phyloP scores from a whole-genome alignment of 2,888 invertebrate species.

The Eilema sororculum region DNA sequence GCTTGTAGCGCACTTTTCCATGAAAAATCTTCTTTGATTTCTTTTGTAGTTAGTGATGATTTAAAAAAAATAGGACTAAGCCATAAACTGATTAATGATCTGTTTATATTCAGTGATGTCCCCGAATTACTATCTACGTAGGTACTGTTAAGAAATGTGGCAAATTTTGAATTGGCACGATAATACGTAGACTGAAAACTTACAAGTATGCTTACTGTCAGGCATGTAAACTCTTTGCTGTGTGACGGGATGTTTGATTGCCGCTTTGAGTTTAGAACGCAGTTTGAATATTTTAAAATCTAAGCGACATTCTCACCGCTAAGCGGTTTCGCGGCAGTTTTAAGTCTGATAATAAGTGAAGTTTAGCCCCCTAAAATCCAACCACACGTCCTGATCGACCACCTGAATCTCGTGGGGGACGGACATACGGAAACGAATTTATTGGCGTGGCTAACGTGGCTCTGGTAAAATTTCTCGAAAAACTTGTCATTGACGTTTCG shows the following conservation, averaged over 20 bases:
- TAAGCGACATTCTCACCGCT: background rate
- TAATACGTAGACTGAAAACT: background rate
- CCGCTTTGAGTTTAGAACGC: conserved; percentile 1
- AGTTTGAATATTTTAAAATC: background rate
- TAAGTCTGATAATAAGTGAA: too few relatives aligned
- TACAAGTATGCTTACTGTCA: background rate
- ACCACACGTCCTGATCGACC: too few relatives aligned
- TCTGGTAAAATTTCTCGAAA: too few relatives aligned
- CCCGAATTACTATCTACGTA: background rate
- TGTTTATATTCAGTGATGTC: background rate
- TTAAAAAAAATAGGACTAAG: too few relatives aligned
- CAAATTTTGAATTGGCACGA: background rate
- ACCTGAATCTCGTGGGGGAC: too few relatives aligned
- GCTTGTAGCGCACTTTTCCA: background rate
- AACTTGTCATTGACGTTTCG: too few relatives aligned
- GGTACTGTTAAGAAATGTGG: background rate
- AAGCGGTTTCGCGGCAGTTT: background rate
- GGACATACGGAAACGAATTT: too few relatives aligned
- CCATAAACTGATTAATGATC: background rate
- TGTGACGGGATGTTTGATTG: background rate
- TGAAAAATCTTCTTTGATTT: background rate
- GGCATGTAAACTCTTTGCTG: background rate
- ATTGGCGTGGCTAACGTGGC: too few relatives aligned
- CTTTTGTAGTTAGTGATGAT: background rate
- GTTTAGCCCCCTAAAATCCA: too few relatives aligned